These are phyloP conservation scores for Oopsacas minuta DNA, from an alignment of 37 sponge, comb jelly and placozoan species.

Conservation along the genomic window DNA sequence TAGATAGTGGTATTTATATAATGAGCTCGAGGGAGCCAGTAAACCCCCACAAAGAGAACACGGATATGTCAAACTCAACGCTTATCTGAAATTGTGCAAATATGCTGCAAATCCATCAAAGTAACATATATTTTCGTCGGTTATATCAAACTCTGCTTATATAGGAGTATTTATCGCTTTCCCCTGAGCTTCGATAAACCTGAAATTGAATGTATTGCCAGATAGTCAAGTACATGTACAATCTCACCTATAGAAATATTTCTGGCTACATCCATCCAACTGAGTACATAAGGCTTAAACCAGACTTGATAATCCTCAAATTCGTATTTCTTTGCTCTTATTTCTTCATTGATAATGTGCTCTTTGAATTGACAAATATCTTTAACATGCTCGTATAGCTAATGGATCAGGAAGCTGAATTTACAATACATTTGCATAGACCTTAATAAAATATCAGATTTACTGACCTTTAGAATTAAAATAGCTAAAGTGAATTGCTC, in stretches of 20 bases:
- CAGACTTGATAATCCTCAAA: not conserved
- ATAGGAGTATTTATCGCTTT: no score
- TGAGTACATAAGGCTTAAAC: conserved; percentile 5
- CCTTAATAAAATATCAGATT: not conserved
- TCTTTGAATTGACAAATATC: not conserved
- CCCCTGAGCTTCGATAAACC: not conserved
- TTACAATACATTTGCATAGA: not conserved
- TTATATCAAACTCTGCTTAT: no score
- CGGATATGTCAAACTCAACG: no score
- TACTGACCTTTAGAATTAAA: not conserved
- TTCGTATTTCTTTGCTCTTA: not conserved
- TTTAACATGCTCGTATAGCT: not conserved
- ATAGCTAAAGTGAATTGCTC: not conserved
- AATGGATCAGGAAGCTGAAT: no score
- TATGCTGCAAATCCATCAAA: not conserved
- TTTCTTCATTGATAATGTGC: not conserved
- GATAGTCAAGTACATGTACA: no score
- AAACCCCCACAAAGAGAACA: no score
- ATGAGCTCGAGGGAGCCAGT: no score
- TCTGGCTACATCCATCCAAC: not conserved
- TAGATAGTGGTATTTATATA: no score
- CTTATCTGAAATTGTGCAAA: not conserved
- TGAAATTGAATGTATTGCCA: not conserved
- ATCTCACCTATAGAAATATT: not conserved
- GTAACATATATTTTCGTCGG: no score